Conservation (phyloP, 1,140 invertebrate genomes). For the Heliconius congener region DNA sequence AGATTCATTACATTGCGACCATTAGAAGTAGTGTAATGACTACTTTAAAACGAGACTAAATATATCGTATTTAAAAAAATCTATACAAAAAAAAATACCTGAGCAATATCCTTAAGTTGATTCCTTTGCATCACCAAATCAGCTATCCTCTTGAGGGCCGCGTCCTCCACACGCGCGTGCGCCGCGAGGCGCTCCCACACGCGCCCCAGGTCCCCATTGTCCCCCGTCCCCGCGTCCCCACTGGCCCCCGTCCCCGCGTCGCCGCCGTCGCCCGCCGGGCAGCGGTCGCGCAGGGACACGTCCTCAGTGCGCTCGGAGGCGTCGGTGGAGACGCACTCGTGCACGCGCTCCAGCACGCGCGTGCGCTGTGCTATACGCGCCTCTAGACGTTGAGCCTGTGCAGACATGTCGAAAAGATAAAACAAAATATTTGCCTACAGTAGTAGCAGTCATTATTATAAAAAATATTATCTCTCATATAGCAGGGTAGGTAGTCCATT, state of each 20-base stretch:
- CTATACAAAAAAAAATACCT: slow-evolving; percentile 73
- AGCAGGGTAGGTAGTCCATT: too few relatives aligned
- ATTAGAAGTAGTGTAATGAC: too few relatives aligned
- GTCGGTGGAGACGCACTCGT: slow-evolving; percentile 82
- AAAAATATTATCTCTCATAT: too few relatives aligned
- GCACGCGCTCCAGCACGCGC: slow-evolving; percentile 86
- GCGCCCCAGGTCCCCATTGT: slow-evolving; percentile 39
- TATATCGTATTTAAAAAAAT: too few relatives aligned
- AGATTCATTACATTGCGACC: too few relatives aligned
- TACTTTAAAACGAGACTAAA: too few relatives aligned
- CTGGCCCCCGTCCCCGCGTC: neutral
- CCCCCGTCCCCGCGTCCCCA: neutral
- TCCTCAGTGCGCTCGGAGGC: slow-evolving; percentile 90
- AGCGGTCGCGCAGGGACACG: slow-evolving; percentile 85
- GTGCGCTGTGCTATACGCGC: slow-evolving; percentile 77
- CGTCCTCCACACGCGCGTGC: slow-evolving; percentile 87
- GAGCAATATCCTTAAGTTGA: slow-evolving; percentile 83
- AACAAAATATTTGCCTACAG: too few relatives aligned
- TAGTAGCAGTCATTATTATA: too few relatives aligned
- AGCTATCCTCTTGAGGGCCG: slow-evolving; percentile 86
- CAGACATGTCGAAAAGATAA: too few relatives aligned
- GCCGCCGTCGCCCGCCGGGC: neutral
- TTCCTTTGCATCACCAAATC: slow-evolving; percentile 88
- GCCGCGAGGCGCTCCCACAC: slow-evolving; percentile 86
- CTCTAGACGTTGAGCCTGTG: slow-evolving; percentile 81